Evolutionary conservation across 2,113 vertebrate genomes (phyloP), one percentile per base, ranked within the genome.

Genomic region (Erpornis zantholeuca): DNA sequence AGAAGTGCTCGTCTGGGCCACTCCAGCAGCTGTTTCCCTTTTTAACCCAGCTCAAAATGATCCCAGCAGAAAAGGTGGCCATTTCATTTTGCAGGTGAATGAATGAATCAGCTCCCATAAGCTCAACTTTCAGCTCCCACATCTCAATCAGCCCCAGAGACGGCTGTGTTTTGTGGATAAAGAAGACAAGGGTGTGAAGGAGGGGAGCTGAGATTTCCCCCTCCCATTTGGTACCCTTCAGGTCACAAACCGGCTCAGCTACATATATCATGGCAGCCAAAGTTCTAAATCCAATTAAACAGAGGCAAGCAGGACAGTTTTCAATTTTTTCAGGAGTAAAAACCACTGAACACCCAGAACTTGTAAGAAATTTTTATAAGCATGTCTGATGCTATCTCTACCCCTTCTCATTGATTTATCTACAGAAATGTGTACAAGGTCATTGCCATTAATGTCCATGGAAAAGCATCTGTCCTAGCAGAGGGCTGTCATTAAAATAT

Each of bases 341-440:
- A 59, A 14, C 1, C 0, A 6, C 8, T 0, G 4, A 65, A 59
- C 31, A 54, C 5, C 47, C 31, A 45, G 57, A 89, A 85, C 4
- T 9, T 61, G 6, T 40, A 40, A 72, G 29, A 79, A 85, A 42
- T 31, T 36, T 59, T 84, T 60, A 35, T 12, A 40, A 91, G 21
- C 23, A 24, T 2, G 4, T 56, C 61, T 68, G 36, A 33, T 64
- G 24, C 15, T 73, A 13, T 35, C 12, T 56, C 50, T 84, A 53
- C 35, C 6, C 14, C 9, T 78, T 81, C 16, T 85, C 36, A 36
- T 24, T 40, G 45, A 29, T 53, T 71, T 53, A 60, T 25, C 12
- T 84, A 36, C 14, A 71, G 60, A 82, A 89, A 85, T 42, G 8
- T 40, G 24, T 45, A 29, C 31, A 33, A 57, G 6, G 44, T 65